Percentiles rank a stretch among this genome's conserved stretches.
These are phyloP conservation scores for Cephus runcator DNA, from an alignment of 2,888 invertebrate species.

Conservation along the genomic window DNA sequence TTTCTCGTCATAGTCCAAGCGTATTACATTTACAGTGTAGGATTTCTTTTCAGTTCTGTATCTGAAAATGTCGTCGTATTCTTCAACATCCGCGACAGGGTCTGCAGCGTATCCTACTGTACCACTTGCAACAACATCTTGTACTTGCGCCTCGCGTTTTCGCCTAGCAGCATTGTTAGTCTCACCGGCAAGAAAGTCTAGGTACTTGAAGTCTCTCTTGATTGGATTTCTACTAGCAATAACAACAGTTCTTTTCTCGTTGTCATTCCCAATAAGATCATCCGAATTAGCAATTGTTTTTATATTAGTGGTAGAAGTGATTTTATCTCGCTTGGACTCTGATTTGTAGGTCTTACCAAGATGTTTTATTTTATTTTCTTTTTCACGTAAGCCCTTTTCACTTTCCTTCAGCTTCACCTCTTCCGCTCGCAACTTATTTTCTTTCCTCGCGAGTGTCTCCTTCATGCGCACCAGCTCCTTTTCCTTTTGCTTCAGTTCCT, in stretches of 20 bases:
- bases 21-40: slow-evolving; percentile 39
- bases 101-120: not conserved
- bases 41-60: slow-evolving; percentile 11
- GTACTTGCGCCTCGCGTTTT: not conserved
- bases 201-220: not conserved
- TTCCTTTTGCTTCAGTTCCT: slow-evolving; percentile 2
- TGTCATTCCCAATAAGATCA: not conserved
- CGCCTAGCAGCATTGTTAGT: not conserved
- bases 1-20: slow-evolving; percentile 33
- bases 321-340: not conserved
- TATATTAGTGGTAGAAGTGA: not conserved
- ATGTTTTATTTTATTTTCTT: not conserved
- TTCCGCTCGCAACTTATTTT: slow-evolving; percentile 12
- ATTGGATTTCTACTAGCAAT: not conserved
- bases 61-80: not conserved
- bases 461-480: not conserved
- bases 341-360: not conserved
- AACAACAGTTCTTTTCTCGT: not conserved
- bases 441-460: slow-evolving; percentile 9
- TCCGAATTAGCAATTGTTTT: not conserved
- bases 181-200: not conserved
- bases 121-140: not conserved
- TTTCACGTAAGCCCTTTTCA: slow-evolving; percentile 4
- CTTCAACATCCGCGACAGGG: not conserved
- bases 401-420: slow-evolving; percentile 17